phyloP scores from a whole-genome alignment of 37 sponge, comb jelly and placozoan species.

The Dysidea cf. avara region DNA sequence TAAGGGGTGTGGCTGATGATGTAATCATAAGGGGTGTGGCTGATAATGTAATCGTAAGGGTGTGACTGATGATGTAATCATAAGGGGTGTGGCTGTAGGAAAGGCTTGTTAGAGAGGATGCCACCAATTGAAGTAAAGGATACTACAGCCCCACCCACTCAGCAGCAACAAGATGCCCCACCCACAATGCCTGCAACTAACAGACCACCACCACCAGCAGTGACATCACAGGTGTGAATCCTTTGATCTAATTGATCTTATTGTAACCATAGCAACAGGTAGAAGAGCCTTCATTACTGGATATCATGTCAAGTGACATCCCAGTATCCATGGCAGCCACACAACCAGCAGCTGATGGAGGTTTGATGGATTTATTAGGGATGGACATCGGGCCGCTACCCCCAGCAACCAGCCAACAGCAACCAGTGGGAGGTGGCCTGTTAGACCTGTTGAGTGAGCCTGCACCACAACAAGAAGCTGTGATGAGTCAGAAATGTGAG shows the following conservation, averaged over 20 bases:
- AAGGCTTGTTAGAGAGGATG: slow-evolving; percentile 89
- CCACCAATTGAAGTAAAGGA: slow-evolving; percentile 52
- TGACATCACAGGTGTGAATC: background rate
- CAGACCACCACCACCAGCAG: background rate
- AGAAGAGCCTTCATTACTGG: slow-evolving; percentile 42
- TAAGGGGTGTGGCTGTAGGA: slow-evolving; percentile 14
- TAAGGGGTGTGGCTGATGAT: no score
- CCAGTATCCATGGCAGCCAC: background rate
- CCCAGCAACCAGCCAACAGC: no score
- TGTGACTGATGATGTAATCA: no score
- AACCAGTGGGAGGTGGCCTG: no score
- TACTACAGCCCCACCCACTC: slow-evolving; percentile 4
- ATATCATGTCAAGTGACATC: slow-evolving; percentile 39
- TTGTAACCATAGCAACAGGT: background rate
- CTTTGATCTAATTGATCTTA: background rate
- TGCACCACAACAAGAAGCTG: no score
- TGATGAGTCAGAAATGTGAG: no score
- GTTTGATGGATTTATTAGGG: slow-evolving; percentile 40
- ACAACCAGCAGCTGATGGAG: slow-evolving; percentile 16
- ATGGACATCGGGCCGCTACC: slow-evolving; percentile 1
- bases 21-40: background rate
- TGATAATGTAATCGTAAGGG: no score
- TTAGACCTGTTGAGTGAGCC: no score
- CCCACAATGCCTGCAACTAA: background rate
- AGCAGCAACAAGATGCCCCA: background rate